These are phyloP conservation scores for Athrips mouffetella DNA, from an alignment of 2,888 invertebrate genomes.

Conservation along the genomic window DNA sequence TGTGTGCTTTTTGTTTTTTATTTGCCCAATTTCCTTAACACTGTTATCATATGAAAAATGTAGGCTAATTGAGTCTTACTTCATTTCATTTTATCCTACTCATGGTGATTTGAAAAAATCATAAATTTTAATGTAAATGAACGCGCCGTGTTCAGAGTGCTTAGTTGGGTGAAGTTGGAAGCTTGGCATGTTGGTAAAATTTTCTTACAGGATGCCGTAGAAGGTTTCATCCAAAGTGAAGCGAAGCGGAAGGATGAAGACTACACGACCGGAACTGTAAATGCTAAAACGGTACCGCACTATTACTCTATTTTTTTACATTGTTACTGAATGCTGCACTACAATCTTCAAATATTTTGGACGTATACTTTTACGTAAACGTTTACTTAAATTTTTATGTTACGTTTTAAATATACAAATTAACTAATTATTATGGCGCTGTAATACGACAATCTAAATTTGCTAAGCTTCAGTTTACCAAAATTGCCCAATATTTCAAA, in stretches of 20 bases:
- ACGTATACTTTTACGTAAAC: too few relatives aligned
- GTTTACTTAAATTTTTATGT: too few relatives aligned
- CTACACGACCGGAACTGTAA: constrained; percentile 41
- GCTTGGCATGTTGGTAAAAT: constrained; percentile 63
- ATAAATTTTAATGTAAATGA: background rate
- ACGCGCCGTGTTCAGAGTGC: background rate
- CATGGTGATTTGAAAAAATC: background rate
- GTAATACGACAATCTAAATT: too few relatives aligned
- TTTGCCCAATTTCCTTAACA: constrained; percentile 36
- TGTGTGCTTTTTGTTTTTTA: constrained; percentile 50
- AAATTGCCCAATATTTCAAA: too few relatives aligned
- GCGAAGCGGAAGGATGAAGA: constrained; percentile 59
- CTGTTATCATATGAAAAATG: constrained; percentile 6
- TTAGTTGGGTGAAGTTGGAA: constrained; percentile 21
- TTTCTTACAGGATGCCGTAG: constrained; percentile 66
- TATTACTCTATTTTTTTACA: constrained; percentile 21
- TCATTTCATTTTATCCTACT: background rate
- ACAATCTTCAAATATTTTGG: too few relatives aligned
- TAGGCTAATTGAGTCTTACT: background rate
- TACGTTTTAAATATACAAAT: too few relatives aligned
- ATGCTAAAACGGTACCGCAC: constrained; percentile 53
- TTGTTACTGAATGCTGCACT: constrained; percentile 5
- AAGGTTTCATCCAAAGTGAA: constrained; percentile 55
- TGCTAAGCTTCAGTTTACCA: too few relatives aligned
- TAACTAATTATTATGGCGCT: too few relatives aligned